These are phyloP conservation scores for Euproctis similis DNA, from an alignment of 2,888 invertebrate species.

Conservation along the genomic window DNA sequence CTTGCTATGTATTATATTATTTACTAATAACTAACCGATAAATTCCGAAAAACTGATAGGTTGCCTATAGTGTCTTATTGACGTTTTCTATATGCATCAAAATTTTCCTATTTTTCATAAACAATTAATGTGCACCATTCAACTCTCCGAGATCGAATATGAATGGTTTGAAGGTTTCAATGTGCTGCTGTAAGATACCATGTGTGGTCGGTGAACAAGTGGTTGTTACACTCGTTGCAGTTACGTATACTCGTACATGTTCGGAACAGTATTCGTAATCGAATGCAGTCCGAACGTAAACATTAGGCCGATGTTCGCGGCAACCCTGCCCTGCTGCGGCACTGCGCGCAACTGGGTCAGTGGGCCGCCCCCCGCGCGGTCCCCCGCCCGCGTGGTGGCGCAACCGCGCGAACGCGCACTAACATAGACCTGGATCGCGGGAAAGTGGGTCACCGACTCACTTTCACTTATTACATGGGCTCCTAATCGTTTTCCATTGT, in stretches of 20 bases:
- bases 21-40: too few relatives aligned
- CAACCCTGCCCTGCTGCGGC: constrained; percentile 78
- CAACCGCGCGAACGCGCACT: constrained; percentile 76
- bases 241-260: constrained; percentile 18
- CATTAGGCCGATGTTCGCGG: constrained; percentile 62
- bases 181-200: too few relatives aligned
- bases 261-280: constrained; percentile 31
- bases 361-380: constrained; percentile 80
- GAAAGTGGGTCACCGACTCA: constrained; percentile 94
- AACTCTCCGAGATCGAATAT: too few relatives aligned
- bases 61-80: too few relatives aligned
- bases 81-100: too few relatives aligned
- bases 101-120: too few relatives aligned
- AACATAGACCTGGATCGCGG: constrained; percentile 95
- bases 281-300: constrained; percentile 63
- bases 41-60: too few relatives aligned
- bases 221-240: constrained; percentile 13
- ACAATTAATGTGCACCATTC: too few relatives aligned
- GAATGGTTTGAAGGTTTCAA: too few relatives aligned
- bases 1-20: too few relatives aligned
- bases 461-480: constrained; percentile 92
- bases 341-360: constrained; percentile 87
- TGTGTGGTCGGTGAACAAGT: constrained; percentile 9
- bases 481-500: constrained; percentile 83
- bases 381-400: constrained; percentile 74